These are phyloP conservation scores for Amblyjoppa fuscipennis DNA, from an alignment of 2,888 invertebrate genomes.

Conservation along the genomic window DNA sequence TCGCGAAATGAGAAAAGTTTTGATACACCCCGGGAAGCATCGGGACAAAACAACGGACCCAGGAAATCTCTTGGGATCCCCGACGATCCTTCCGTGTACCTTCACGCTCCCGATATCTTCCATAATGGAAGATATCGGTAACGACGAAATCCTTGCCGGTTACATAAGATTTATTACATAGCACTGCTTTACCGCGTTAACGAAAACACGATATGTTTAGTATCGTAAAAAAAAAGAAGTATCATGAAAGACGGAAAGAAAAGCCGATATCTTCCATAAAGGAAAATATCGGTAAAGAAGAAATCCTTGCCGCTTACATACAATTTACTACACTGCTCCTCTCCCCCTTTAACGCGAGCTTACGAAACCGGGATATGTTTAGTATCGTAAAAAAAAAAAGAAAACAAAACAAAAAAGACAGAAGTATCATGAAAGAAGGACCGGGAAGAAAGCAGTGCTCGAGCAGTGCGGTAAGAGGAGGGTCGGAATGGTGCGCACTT, in stretches of 20 bases:
- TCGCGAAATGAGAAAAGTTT: slow-evolving; percentile 62
- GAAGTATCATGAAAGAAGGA: slow-evolving; percentile 45
- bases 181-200: neutral
- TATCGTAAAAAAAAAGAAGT: neutral
- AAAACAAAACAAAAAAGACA: slow-evolving; percentile 12
- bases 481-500: slow-evolving; percentile 61
- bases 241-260: neutral
- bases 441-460: slow-evolving; percentile 25
- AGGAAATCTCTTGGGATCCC: slow-evolving; percentile 28
- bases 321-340: slow-evolving; percentile 37
- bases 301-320: slow-evolving; percentile 22
- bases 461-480: slow-evolving; percentile 41
- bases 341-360: neutral
- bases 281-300: slow-evolving; percentile 22
- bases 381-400: neutral
- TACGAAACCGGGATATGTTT: slow-evolving; percentile 21
- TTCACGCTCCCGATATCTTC: neutral
- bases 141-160: slow-evolving; percentile 8
- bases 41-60: slow-evolving; percentile 38
- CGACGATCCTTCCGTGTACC: slow-evolving; percentile 46
- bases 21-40: slow-evolving; percentile 17
- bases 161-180: slow-evolving; percentile 45
- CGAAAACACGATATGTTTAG: neutral
- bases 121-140: slow-evolving; percentile 43
- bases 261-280: slow-evolving; percentile 23